Conservation (phyloP, 2,113 vertebrate species). For the Miniopterus natalensis region DNA sequence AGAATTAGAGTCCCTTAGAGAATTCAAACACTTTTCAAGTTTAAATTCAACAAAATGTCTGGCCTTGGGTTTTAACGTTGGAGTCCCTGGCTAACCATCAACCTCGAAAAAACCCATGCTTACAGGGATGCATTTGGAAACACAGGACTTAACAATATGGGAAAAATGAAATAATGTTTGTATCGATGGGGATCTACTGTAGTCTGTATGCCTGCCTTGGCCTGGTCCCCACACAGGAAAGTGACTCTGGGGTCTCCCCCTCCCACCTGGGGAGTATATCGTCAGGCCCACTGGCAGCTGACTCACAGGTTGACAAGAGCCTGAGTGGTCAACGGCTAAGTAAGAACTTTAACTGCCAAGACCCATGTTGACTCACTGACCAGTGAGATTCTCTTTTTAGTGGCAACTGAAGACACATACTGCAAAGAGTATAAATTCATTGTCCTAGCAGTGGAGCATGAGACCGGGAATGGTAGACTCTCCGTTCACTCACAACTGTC, state of each 20-base stretch:
- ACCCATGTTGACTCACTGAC: not conserved
- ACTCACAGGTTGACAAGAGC: not conserved
- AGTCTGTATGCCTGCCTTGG: not conserved
- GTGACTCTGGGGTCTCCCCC: not conserved
- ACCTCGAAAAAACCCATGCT: not conserved
- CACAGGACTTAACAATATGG: not conserved
- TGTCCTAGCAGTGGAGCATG: no score
- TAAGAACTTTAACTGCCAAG: not conserved
- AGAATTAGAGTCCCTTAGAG: not conserved
- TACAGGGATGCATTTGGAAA: not conserved
- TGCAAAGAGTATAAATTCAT: not conserved
- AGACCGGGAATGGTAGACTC: accelerated
- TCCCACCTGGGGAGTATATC: not conserved
- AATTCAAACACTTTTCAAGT: constrained; percentile 37
- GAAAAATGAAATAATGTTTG: not conserved
- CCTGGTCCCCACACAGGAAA: not conserved
- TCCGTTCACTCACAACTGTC: accelerated
- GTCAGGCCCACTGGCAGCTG: not conserved
- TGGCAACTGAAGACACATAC: not conserved
- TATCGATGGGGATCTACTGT: not conserved
- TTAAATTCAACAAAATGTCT: not conserved
- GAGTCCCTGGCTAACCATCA: not conserved
- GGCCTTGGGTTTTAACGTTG: not conserved
- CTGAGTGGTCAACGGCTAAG: not conserved
- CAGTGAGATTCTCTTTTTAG: not conserved